Evolutionary conservation across 2,113 vertebrate species (phyloP).

Genomic region (Nycticebus coucang): DNA sequence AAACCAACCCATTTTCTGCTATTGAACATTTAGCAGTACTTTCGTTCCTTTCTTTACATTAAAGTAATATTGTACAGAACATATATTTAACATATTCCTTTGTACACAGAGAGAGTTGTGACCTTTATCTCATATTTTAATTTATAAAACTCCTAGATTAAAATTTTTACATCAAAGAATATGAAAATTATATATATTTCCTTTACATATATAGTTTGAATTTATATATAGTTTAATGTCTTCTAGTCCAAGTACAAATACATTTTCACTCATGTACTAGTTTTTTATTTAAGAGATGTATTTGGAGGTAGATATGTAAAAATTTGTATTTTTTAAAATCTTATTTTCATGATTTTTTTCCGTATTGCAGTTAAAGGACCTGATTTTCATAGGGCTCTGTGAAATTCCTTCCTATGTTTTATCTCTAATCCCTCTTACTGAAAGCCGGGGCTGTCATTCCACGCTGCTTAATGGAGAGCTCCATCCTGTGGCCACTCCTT

Average conservation of each 20-base stretch:
- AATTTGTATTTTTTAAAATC: background rate
- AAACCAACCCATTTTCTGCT: background rate
- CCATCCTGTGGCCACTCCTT: slow-evolving; percentile 28
- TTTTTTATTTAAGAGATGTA: background rate
- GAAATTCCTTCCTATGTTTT: background rate
- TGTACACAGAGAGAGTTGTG: background rate
- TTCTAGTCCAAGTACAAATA: background rate
- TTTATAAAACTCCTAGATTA: slow-evolving; percentile 9
- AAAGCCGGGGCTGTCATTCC: background rate
- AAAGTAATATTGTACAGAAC: background rate
- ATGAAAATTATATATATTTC: background rate
- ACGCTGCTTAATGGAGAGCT: background rate
- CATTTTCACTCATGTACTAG: background rate
- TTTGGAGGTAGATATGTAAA: background rate
- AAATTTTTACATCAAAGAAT: background rate
- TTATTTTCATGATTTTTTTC: slow-evolving; percentile 22
- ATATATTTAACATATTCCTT: background rate
- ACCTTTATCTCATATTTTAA: background rate
- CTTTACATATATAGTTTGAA: background rate
- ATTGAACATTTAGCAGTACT: background rate
- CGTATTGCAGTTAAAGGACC: background rate
- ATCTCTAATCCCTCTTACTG: background rate
- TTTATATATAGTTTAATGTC: background rate
- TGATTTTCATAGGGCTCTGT: background rate
- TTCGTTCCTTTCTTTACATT: background rate